Evolutionary conservation across 2,888 invertebrate genomes (phyloP).

Genomic region (Rugalucina vietnamica): DNA sequence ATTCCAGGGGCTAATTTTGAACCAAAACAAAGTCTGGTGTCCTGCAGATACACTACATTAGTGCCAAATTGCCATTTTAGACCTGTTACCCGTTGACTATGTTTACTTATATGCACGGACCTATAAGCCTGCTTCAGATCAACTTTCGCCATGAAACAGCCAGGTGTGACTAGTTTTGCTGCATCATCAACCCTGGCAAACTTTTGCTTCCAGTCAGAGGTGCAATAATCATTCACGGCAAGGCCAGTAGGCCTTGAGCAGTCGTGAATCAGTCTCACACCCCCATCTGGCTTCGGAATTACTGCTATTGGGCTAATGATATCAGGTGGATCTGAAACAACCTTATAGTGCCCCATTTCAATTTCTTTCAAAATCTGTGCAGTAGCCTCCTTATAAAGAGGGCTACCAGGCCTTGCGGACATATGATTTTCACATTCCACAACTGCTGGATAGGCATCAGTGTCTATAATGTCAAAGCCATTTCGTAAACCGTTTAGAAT

Average conservation of each 20-base stretch:
- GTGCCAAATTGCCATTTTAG: slow-evolving; percentile 21
- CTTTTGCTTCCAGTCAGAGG: neutral
- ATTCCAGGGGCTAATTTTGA: slow-evolving; percentile 29
- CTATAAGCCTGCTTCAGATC: slow-evolving; percentile 38
- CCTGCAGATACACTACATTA: neutral
- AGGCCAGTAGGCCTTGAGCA: slow-evolving; percentile 4
- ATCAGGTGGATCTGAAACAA: neutral
- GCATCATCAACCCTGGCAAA: slow-evolving; percentile 34
- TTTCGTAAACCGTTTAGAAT: slow-evolving; percentile 6
- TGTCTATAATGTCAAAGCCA: slow-evolving; percentile 18
- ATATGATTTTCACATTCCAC: neutral
- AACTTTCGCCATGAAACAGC: slow-evolving; percentile 38
- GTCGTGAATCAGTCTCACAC: slow-evolving; percentile 32
- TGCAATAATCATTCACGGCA: slow-evolving; percentile 28
- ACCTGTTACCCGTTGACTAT: slow-evolving; percentile 35
- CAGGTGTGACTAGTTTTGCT: slow-evolving; percentile 9
- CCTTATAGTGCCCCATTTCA: slow-evolving; percentile 23
- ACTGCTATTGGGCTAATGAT: slow-evolving; percentile 28
- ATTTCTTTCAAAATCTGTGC: slow-evolving; percentile 24
- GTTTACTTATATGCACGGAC: slow-evolving; percentile 29
- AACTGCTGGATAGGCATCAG: neutral
- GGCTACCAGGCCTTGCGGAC: neutral
- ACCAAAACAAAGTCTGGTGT: slow-evolving; percentile 32
- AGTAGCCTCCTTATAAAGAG: slow-evolving; percentile 8
- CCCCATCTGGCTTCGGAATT: slow-evolving; percentile 34